These are phyloP conservation scores for Manacus vitellinus DNA, from an alignment of 2,113 vertebrate species.

Conservation along the genomic window DNA sequence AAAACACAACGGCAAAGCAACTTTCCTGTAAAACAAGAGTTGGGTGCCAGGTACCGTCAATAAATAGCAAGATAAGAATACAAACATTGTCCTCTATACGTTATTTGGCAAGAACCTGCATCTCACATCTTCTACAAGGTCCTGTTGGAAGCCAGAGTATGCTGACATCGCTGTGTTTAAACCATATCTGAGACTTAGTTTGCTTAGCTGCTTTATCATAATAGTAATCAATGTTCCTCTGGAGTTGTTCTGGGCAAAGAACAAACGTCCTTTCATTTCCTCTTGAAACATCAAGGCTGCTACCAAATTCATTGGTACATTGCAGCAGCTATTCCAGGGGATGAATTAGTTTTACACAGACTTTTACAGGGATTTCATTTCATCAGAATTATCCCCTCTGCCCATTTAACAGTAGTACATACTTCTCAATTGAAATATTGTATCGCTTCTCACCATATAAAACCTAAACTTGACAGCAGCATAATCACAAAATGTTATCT, in stretches of 20 bases:
- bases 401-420: not conserved
- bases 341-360: conserved; percentile 1
- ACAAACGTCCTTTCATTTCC: not conserved
- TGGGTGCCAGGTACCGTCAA: not conserved
- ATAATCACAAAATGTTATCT: not conserved
- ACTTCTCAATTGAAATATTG: not conserved
- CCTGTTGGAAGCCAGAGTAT: not conserved
- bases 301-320: not conserved
- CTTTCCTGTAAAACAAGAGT: not conserved
- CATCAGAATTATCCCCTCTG: not conserved
- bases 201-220: not conserved
- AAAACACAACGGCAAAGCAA: not conserved
- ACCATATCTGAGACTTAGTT: not conserved
- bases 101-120: accelerated
- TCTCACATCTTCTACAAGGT: not conserved
- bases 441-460: not conserved
- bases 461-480: not conserved
- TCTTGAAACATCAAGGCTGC: conserved; percentile 16
- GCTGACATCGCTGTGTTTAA: not conserved
- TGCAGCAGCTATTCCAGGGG: not conserved
- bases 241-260: not conserved
- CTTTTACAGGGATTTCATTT: not conserved
- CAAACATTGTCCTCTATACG: not conserved
- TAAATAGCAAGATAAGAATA: not conserved
- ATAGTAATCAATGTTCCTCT: not conserved